Conservation (phyloP, 2,797 vertebrate species). For the Muscicapa striata region DNA sequence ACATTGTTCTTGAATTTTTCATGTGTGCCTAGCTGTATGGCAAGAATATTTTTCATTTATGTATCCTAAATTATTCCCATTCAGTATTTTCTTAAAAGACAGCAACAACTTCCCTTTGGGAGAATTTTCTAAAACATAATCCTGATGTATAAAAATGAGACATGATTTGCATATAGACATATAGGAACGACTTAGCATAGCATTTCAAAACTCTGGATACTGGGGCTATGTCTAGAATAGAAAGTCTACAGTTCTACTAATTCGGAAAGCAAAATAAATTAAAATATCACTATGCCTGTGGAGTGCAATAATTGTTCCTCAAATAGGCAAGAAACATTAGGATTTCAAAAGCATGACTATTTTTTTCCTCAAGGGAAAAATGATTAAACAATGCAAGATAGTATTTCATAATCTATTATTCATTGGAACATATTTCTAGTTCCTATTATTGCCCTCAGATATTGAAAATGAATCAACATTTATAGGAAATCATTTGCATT, state of each 20-base stretch:
- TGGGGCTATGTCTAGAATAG: background rate
- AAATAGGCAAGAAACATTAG: background rate
- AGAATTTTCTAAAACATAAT: background rate
- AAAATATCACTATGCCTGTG: background rate
- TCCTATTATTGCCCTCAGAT: background rate
- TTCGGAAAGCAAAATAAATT: background rate
- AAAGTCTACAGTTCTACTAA: background rate
- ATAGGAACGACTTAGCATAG: background rate
- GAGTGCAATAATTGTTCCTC: background rate
- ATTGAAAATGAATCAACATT: background rate
- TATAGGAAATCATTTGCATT: background rate
- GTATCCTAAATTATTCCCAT: background rate
- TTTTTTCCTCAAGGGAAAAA: background rate
- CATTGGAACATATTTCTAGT: background rate
- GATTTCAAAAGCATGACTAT: background rate
- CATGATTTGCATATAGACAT: background rate
- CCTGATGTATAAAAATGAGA: background rate
- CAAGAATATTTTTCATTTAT: slow-evolving; percentile 7
- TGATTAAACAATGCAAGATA: background rate
- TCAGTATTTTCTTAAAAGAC: background rate
- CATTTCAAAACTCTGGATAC: background rate
- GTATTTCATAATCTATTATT: background rate
- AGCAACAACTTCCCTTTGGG: background rate
- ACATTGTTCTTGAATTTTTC: background rate
- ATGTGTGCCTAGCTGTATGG: background rate